Percentiles rank a stretch among this genome's conserved stretches.
Evolutionary conservation across 2,888 invertebrate genomes (phyloP).

Genomic region (Strigamia transsilvanica): DNA sequence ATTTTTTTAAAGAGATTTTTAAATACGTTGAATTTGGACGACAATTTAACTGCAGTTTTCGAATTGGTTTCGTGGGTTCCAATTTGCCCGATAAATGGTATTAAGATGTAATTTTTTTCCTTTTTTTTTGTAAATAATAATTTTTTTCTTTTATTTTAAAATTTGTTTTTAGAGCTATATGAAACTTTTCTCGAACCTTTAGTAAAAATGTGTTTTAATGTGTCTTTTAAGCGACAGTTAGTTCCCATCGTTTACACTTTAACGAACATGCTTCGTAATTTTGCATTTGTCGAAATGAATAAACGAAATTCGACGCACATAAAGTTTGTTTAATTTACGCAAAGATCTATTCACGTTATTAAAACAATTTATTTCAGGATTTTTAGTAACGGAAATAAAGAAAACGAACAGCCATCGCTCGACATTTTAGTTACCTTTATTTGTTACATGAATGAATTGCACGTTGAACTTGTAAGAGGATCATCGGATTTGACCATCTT

Average conservation of each 20-base stretch:
- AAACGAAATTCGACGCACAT: slow-evolving; percentile 4
- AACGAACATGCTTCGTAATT: not conserved
- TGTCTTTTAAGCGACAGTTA: not conserved
- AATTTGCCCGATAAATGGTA: not conserved
- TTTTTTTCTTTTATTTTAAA: not conserved
- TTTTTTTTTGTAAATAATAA: not conserved
- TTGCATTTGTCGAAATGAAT: not conserved
- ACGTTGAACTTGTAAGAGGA: not conserved
- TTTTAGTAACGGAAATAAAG: not conserved
- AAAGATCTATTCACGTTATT: not conserved
- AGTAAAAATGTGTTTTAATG: not conserved
- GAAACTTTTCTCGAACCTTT: not conserved
- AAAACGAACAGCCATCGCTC: not conserved
- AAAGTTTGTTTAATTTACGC: not conserved
- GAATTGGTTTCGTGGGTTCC: not conserved
- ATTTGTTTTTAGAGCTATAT: not conserved
- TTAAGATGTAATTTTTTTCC: not conserved
- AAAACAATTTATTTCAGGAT: not conserved
- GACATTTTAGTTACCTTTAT: not conserved
- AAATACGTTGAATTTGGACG: not conserved
- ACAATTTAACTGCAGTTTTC: not conserved
- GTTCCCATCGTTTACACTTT: not conserved
- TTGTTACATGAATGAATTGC: not conserved
- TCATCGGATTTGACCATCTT: not conserved
- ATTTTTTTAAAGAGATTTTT: not conserved